A percentile compares a stretch with the other conserved stretches of the same genome.
phyloP scores from a whole-genome alignment of 2,888 invertebrate genomes.

The Rhagonycha fulva region DNA sequence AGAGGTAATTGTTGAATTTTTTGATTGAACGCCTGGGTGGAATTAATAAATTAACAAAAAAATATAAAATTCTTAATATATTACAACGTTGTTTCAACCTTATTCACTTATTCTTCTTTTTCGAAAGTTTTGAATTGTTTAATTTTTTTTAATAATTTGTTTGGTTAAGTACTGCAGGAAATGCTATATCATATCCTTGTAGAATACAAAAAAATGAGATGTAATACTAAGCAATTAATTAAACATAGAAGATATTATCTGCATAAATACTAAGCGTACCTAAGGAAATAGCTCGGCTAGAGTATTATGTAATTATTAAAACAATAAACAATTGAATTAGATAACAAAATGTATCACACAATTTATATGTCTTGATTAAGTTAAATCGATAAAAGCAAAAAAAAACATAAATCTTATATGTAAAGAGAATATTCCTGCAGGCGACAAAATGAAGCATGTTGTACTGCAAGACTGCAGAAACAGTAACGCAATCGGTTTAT shows the following conservation, averaged over 20 bases:
- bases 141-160: not conserved
- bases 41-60: too few species aligned
- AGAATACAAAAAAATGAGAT: not conserved
- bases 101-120: not conserved
- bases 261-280: not conserved
- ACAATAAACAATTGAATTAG: not conserved
- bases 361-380: not conserved
- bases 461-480: slow-evolving; percentile 27
- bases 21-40: too few species aligned
- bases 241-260: not conserved
- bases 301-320: not conserved
- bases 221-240: not conserved
- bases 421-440: slow-evolving; percentile 37
- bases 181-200: not conserved
- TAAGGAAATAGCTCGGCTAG: not conserved
- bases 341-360: not conserved
- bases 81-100: too few species aligned
- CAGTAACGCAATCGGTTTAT: slow-evolving; percentile 31
- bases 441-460: slow-evolving; percentile 44
- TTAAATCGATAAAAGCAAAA: not conserved
- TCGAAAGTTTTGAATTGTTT: not conserved
- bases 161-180: not conserved
- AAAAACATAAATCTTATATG: slow-evolving; percentile 26
- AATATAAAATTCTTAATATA: too few species aligned
- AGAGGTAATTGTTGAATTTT: too few species aligned